Base-by-base conservation (phyloP, 2,797 vertebrate genomes). In the Silurus aristotelis region DNA sequence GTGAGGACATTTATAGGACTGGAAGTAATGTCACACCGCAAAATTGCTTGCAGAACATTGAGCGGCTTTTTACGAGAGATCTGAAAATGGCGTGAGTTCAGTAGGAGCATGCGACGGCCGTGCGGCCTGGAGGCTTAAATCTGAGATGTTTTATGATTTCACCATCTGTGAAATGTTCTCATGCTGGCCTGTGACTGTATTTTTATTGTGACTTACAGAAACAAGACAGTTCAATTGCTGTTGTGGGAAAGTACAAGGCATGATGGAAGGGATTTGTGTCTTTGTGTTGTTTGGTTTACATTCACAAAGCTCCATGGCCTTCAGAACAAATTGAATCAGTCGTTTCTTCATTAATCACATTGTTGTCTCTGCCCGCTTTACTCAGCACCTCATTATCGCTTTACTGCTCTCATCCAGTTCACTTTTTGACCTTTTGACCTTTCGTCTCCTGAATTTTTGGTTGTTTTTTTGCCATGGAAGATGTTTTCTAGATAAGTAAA, bases 1-100 rank as follows among this genome's bases (percentile, higher is more conserved):
- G 64, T 72, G 31, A 80, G 76, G 75, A 87, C 82, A 76, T 89
- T 87, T 83, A 88, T 72, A 87, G 79, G 85, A 73, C 79, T 83
- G 85, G 83, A 84, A 88, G 85, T 89, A 73, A 87, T 82, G 83
- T 86, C 83, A 87, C 20, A 58, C 85, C 85, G 61, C 80, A 84
- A 90, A 88, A 88, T 90, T 84, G 82, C 83, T 89, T 85, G 83
- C 89, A 90, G 84, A 72, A 86, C 76, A 81, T 67, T 12, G 17
- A 83, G 76, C 63, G 85, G 67, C 83, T 87, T 80, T 82, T 82
- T 84, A 88, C 66, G 22, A 82, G 64, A 52, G 67, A 83, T 83
- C 68, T 58, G 31, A 78, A 75, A 83, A 86, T 61, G 84, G 80
- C 71, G 27, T 52, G 78, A 81, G 76, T 78, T 66, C 75, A 66